A percentile compares a stretch with the other conserved stretches of the same genome.
Evolutionary conservation across 2,113 vertebrate genomes (phyloP).

Genomic region (Boulengeromyrus knoepffleri): DNA sequence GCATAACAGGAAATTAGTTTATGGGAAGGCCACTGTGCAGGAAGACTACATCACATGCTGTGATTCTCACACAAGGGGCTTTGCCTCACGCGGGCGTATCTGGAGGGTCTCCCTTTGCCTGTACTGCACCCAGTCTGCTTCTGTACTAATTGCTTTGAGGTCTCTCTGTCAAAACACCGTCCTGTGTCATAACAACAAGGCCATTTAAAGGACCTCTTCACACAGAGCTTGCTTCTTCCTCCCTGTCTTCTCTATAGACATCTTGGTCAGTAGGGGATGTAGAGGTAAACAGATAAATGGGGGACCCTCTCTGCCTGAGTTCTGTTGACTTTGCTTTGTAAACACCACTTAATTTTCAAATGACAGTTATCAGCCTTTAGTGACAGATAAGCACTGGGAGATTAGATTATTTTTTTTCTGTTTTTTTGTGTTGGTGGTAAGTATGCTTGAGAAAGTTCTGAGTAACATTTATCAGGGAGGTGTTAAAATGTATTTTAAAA

Average conservation of each 20-base stretch:
- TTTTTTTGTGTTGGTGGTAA: not conserved
- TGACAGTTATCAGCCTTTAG: conserved; percentile 31
- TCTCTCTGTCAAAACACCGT: conserved; percentile 1
- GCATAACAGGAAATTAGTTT: conserved; percentile 3
- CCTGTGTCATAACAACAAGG: not conserved
- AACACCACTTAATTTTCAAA: conserved; percentile 36
- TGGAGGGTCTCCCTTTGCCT: not conserved
- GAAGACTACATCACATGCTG: conserved; percentile 5
- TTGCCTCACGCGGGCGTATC: conserved; percentile 5
- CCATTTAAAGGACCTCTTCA: conserved; percentile 36
- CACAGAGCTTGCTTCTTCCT: conserved; percentile 13
- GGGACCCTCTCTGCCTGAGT: not conserved
- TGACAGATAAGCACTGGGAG: conserved; percentile 33
- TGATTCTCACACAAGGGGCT: conserved; percentile 24
- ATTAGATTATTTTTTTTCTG: not conserved
- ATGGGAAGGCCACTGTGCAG: not conserved
- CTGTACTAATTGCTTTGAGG: conserved; percentile 20
- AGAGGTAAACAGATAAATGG: not conserved
- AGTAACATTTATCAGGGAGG: not conserved
- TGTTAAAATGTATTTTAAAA: not conserved
- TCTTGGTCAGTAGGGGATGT: conserved; percentile 35
- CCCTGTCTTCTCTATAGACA: not conserved
- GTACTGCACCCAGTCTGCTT: conserved; percentile 18
- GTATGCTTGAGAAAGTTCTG: not conserved
- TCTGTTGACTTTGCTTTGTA: conserved; percentile 35